These are phyloP conservation scores for Sylvietta virens DNA, from an alignment of 2,113 vertebrate species.

Conservation along the genomic window DNA sequence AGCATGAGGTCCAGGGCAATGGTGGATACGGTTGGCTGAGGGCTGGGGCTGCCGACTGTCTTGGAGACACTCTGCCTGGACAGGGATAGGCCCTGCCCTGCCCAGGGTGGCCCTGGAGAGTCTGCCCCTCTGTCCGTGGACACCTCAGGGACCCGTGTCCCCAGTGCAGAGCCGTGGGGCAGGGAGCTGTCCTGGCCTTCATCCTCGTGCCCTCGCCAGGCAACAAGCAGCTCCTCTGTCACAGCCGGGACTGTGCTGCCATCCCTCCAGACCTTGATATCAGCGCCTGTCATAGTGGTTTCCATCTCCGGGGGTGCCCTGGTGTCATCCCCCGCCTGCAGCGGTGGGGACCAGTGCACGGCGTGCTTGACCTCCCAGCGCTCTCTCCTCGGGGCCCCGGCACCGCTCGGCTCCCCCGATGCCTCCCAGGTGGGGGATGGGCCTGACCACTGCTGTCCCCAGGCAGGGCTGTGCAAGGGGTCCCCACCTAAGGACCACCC, in stretches of 20 bases:
- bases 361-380: background rate
- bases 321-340: background rate
- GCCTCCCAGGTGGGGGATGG: background rate
- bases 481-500: background rate
- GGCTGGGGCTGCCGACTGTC: background rate
- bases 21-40: background rate
- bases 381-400: background rate
- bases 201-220: background rate
- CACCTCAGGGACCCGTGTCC: fast-evolving
- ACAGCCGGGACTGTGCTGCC: fast-evolving
- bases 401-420: background rate
- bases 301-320: background rate
- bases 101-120: background rate
- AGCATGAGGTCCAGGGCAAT: background rate
- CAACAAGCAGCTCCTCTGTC: background rate
- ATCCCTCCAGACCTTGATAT: background rate
- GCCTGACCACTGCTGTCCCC: background rate
- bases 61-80: background rate
- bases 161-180: background rate
- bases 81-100: background rate
- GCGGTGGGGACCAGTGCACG: background rate
- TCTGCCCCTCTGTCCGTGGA: background rate
- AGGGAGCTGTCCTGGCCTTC: background rate
- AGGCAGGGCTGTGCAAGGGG: background rate
- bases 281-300: background rate